Percentiles rank a stretch among this genome's conserved stretches.
Evolutionary conservation across 2,888 invertebrate genomes (phyloP).

Genomic region (Xestia ashworthii): DNA sequence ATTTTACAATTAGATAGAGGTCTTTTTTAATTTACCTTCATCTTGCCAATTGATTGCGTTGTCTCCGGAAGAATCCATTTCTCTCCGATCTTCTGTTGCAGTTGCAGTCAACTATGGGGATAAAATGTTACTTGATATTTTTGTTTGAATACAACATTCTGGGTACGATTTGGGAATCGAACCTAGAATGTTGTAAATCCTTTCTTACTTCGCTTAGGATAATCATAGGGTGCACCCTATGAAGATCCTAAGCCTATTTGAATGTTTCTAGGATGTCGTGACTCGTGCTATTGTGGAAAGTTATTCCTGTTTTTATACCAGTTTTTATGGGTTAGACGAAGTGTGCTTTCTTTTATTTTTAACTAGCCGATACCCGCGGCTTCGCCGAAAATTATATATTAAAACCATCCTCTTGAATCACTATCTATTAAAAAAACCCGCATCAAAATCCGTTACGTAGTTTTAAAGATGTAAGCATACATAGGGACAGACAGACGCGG

Average conservation of each 20-base stretch:
- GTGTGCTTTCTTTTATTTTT: not conserved
- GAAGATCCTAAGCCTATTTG: not conserved
- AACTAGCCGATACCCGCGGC: too few relatives aligned
- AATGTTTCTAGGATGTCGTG: not conserved
- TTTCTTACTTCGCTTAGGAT: not conserved
- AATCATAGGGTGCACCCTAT: not conserved
- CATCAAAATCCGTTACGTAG: too few relatives aligned
- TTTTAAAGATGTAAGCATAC: too few relatives aligned
- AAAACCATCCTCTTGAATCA: too few relatives aligned
- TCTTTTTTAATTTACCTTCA: conserved; percentile 63
- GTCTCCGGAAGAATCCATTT: conserved; percentile 66
- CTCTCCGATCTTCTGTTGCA: conserved; percentile 8
- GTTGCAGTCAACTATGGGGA: conserved; percentile 34
- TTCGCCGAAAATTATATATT: too few relatives aligned
- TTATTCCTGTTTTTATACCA: not conserved
- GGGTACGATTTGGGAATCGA: too few relatives aligned
- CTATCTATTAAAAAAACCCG: too few relatives aligned
- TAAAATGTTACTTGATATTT: not conserved
- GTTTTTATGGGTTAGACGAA: not conserved
- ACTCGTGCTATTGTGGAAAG: not conserved
- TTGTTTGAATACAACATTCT: not conserved
- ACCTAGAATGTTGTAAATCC: not conserved
- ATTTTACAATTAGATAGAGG: not conserved
- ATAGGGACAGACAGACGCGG: too few relatives aligned
- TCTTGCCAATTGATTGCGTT: conserved; percentile 69